Evolutionary conservation across 2,113 vertebrate species (phyloP).

Genomic region (Psilopsiagon aymara): DNA sequence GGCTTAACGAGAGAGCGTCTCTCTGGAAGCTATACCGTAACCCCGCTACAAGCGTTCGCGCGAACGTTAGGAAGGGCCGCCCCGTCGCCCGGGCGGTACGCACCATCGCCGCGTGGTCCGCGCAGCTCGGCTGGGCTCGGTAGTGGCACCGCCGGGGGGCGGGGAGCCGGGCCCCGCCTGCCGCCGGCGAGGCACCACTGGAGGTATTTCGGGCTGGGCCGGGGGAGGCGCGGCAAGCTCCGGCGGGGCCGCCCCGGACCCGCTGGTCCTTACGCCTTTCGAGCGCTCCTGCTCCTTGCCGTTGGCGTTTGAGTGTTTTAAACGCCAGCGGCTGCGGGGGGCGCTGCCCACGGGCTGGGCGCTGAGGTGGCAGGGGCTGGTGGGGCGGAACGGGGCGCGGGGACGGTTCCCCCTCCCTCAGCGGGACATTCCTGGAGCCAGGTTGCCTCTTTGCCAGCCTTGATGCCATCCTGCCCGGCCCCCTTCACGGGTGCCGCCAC

Average conservation of each 20-base stretch:
- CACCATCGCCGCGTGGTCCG: background rate
- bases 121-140: no score
- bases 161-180: background rate
- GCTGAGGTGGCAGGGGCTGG: background rate
- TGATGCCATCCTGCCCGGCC: background rate
- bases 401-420: background rate
- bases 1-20: accelerated
- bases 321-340: background rate
- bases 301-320: background rate
- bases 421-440: accelerated
- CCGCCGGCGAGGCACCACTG: background rate
- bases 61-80: accelerated
- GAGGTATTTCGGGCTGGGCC: background rate
- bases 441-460: background rate
- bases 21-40: accelerated
- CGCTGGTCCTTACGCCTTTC: constrained; percentile 28
- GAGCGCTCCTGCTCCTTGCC: constrained; percentile 46
- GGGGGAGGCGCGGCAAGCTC: background rate
- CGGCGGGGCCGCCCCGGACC: background rate
- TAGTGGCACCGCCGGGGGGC: background rate
- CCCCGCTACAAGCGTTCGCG: accelerated
- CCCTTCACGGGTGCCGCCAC: background rate
- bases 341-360: background rate
- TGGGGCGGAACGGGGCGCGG: background rate
- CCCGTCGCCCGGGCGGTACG: background rate